Base-by-base conservation (phyloP, 2,797 vertebrate species). In the Bucorvus abyssinicus region DNA sequence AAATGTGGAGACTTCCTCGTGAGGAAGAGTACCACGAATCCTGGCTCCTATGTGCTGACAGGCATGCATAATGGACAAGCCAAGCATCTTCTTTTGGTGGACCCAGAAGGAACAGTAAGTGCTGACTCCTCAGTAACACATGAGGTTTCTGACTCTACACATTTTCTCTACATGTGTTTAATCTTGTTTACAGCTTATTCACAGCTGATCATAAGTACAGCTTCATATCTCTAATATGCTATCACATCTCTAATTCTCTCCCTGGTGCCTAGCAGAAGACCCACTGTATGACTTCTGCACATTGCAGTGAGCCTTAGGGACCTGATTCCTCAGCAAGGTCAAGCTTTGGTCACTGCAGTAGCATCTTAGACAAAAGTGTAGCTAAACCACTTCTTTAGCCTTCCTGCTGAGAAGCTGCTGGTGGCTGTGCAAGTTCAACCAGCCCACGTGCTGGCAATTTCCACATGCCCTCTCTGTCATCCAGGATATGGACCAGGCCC, bases 101-200 rank as follows among this genome's bases (percentile, higher is more conserved):
- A 99, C 91, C 99, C 99, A 0, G 99, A 99, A 97, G 99, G 99
- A 97, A 99, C 98, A 97, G 99, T 99, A 98, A 99, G 99, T 95
- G 69, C 50, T 59, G 63, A 40, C 14, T 76, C 23, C 21, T 78
- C 22, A 52, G 29, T 78, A 50, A 53, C 2, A 74, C 5, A 59
- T 47, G 40, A 76, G 3, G 13, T 79, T 96, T 87, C 71, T 68
- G 49, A 70, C 14, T 36, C 8, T 32, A 17, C 4, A 10, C 0
- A 6, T 83, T 76, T 83, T 84, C 24, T 81, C 34, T 78, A 64
- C 60, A 67, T 13, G 7, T 73, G 20, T 57, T 93, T 92, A 75
- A 61, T 59, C 38, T 69, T 88, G 11, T 61, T 84, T 67, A 27
- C 14, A 84, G 29, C 8, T 79, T 84, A 52, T 63, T 84, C 32